These are phyloP conservation scores for Garrulus glandarius DNA, from an alignment of 2,797 vertebrate genomes.

Conservation along the genomic window DNA sequence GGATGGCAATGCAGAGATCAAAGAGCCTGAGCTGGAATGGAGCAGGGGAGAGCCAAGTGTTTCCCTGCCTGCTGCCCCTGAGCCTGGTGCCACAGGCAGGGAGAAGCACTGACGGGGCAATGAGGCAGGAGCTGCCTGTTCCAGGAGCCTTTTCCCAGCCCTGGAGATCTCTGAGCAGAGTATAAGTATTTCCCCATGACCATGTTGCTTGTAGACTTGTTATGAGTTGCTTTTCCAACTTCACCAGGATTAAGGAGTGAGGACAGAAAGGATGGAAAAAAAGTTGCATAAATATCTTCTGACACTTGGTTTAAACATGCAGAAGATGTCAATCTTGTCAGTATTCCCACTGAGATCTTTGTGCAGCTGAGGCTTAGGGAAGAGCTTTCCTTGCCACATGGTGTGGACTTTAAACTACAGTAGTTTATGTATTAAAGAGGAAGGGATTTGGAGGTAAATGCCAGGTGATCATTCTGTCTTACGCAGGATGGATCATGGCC, in stretches of 20 bases:
- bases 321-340: not conserved
- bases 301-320: not conserved
- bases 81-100: not conserved
- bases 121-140: not conserved
- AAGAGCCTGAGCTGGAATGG: not conserved
- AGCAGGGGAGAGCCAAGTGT: not conserved
- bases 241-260: not conserved
- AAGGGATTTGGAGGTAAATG: not conserved
- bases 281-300: constrained; percentile 21
- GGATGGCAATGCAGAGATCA: not conserved
- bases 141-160: not conserved
- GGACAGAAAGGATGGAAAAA: not conserved
- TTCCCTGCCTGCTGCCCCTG: not conserved
- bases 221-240: not conserved
- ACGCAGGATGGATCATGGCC: not conserved
- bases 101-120: not conserved
- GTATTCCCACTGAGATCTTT: not conserved
- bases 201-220: not conserved
- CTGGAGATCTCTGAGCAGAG: not conserved
- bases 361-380: not conserved
- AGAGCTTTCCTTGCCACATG: not conserved
- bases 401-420: not conserved
- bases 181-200: constrained; percentile 33
- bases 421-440: not conserved
- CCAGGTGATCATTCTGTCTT: not conserved